phyloP scores from a whole-genome alignment of 2,113 vertebrate genomes.

The Ellobius talpinus region DNA sequence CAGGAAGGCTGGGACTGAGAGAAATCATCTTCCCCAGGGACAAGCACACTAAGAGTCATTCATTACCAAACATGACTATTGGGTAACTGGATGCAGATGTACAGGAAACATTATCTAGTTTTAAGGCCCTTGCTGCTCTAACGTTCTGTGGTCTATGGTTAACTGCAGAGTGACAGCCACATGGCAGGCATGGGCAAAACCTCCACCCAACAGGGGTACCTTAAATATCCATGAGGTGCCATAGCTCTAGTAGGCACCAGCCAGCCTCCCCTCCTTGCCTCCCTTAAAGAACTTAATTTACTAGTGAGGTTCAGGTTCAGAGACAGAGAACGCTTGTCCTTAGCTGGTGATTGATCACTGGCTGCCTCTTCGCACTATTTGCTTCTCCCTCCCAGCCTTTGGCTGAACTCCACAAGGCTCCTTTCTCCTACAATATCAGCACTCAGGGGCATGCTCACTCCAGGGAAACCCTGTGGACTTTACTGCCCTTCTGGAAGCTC shows the following conservation, averaged over 20 bases:
- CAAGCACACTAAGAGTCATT: too few relatives aligned
- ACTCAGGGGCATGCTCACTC: background rate
- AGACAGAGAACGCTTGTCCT: background rate
- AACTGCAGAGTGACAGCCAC: background rate
- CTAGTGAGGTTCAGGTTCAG: background rate
- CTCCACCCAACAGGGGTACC: background rate
- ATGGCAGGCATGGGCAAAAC: background rate
- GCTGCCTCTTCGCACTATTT: background rate
- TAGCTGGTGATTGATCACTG: background rate
- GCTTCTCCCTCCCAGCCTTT: background rate
- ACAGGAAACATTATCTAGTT: background rate
- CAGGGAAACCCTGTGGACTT: background rate
- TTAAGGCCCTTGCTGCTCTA: background rate
- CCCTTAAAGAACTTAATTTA: background rate
- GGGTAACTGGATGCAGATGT: background rate
- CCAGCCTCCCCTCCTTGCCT: background rate
- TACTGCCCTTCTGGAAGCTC: slow-evolving; percentile 25
- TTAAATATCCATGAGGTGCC: background rate
- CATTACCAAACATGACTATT: background rate
- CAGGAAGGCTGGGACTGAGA: background rate
- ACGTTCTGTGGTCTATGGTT: background rate
- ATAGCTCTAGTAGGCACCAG: background rate
- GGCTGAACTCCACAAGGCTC: background rate
- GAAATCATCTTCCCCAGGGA: background rate
- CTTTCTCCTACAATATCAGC: background rate